Evolutionary conservation across 1,140 invertebrate genomes (phyloP), one percentile per base, ranked within the genome.

Genomic region (Zelostemma sp.): DNA sequence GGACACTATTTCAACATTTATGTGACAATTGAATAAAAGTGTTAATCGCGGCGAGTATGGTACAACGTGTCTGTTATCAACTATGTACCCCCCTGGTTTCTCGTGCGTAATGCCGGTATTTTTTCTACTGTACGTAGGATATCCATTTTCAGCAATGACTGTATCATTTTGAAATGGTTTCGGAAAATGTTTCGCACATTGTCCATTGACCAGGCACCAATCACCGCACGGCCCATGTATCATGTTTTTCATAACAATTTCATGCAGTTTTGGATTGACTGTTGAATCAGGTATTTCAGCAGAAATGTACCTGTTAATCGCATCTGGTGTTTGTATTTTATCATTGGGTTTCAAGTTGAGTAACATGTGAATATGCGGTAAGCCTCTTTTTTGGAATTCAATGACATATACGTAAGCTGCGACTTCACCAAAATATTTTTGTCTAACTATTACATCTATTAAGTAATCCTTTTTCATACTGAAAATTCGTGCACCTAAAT

Each of bases 271-370:
- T 21, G 78, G 75, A 76, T 88, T 78, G 46, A 40, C 64, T 54
- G 35, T 17, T 21, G 45, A 62, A 81, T 88, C 80, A 5, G 87
- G 85, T 61, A 90, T 81, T 78, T 89, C 87, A 16, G 85, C 87
- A 55, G 58, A 86, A 49, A 59, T 59, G 16, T 14, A 41, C 35
- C 17, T 40, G 48, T 59, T 46, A 15, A 59, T 19, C 18, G n/a
- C 17, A 6, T 38, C 17, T 21, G 56, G 17, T 40, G 18, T 49
- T 16, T 1, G n/a, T 38, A 58, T 38, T 48, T 65, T 58, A 12
- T 21, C 16, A 43, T 45, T 25, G 5, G 11, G 40, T 1, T 54
- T 41, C 12, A 54, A 54, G 14, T 18, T 43, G 6, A 55, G 19
- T 28, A 55, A 28, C 31, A 55, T 9, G 28, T 43, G 51, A 28